Evolutionary conservation across 2,113 vertebrate genomes (phyloP).

Genomic region (Pimephales promelas): DNA sequence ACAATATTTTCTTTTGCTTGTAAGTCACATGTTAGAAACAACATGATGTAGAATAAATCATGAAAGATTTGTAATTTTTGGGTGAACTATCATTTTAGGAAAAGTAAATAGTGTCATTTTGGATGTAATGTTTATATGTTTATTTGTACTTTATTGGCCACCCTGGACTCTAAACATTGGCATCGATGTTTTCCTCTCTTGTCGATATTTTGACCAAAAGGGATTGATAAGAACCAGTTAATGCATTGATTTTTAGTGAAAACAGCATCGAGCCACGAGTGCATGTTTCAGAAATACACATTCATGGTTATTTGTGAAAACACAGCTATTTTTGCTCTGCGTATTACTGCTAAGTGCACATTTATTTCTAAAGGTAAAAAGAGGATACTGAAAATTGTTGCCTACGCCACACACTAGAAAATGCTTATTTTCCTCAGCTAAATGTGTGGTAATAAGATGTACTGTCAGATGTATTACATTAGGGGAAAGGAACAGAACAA

Average conservation of each 20-base stretch:
- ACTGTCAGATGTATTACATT: constrained; percentile 22
- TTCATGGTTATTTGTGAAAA: constrained; percentile 25
- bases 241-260: constrained; percentile 14
- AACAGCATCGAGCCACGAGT: background rate
- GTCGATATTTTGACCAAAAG: constrained; percentile 11
- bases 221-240: constrained; percentile 20
- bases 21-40: background rate
- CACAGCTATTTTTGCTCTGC: background rate
- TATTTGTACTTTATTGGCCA: background rate
- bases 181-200: background rate
- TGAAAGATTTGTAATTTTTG: background rate
- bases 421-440: constrained; percentile 20
- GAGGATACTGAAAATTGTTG: constrained; percentile 29
- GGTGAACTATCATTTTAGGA: background rate
- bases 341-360: constrained; percentile 37
- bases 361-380: constrained; percentile 38
- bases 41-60: background rate
- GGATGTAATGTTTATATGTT: background rate
- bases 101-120: background rate
- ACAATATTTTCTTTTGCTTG: background rate
- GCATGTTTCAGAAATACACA: constrained; percentile 7
- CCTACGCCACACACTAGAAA: constrained; percentile 19
- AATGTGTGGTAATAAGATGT: constrained; percentile 41
- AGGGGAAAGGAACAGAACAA: constrained; percentile 22
- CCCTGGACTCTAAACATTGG: background rate